phyloP scores from a whole-genome alignment of 2,113 vertebrate genomes.

The Capreolus pygargus region DNA sequence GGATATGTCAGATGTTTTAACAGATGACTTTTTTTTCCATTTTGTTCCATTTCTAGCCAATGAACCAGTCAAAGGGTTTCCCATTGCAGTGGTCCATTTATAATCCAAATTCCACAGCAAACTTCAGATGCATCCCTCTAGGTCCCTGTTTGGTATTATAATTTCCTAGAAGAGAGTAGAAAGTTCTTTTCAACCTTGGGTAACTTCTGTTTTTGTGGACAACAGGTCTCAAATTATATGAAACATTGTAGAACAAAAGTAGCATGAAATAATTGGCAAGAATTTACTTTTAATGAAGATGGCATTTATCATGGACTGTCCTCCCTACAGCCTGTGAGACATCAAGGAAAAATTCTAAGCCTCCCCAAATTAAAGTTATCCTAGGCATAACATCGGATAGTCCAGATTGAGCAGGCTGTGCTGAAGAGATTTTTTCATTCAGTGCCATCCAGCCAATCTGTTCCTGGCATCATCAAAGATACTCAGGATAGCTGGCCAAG shows the following conservation, averaged over 20 bases:
- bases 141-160: background rate
- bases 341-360: background rate
- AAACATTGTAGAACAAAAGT: background rate
- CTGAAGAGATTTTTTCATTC: background rate
- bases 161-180: background rate
- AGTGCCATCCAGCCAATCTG: constrained; percentile 69
- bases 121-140: background rate
- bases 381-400: background rate
- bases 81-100: background rate
- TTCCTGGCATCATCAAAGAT: constrained; percentile 58
- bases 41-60: background rate
- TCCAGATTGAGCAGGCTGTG: constrained; percentile 63
- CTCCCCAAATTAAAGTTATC: background rate
- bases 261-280: background rate
- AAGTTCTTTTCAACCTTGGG: background rate
- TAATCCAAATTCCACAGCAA: background rate
- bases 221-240: background rate
- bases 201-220: constrained; percentile 6
- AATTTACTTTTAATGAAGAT: constrained; percentile 27
- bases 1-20: background rate
- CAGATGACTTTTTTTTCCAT: background rate
- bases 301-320: background rate
- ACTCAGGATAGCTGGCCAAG: constrained; percentile 41
- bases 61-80: background rate
- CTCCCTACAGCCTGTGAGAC: background rate